phyloP scores from a whole-genome alignment of 2,888 invertebrate genomes.

The Nasonovia ribisnigri region DNA sequence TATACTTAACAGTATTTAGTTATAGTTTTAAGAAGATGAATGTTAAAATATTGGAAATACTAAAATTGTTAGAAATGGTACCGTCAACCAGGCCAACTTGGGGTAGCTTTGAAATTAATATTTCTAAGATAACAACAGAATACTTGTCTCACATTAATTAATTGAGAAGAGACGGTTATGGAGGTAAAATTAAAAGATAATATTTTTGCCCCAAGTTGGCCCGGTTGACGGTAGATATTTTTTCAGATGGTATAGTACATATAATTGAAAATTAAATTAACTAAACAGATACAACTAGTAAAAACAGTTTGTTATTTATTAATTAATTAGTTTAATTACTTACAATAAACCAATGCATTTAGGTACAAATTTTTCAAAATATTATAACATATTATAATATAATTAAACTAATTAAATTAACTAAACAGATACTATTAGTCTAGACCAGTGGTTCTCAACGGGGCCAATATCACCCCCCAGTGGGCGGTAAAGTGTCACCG shows the following conservation, averaged over 20 bases:
- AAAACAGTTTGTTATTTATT: constrained; percentile 3
- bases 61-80: constrained; percentile 25
- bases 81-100: no score
- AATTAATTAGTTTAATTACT: constrained; percentile 21
- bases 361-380: constrained; percentile 10
- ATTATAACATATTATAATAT: constrained; percentile 27
- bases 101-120: no score
- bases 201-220: no score
- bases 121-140: constrained; percentile 14
- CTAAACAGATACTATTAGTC: constrained; percentile 38
- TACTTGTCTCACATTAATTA: constrained; percentile 30
- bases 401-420: constrained; percentile 33
- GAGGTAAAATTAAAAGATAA: not conserved
- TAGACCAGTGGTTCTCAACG: no score
- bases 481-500: no score
- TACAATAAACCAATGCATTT: constrained; percentile 7
- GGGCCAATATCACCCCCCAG: no score
- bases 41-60: constrained; percentile 24
- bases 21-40: constrained; percentile 15
- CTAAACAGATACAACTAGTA: constrained; percentile 12
- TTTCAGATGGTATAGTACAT: not conserved
- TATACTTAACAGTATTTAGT: not conserved
- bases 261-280: not conserved
- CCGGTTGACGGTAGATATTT: constrained; percentile 11
- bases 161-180: constrained; percentile 30